Conservation (phyloP, 2,888 invertebrate species). For the Ennomos erosarius region DNA sequence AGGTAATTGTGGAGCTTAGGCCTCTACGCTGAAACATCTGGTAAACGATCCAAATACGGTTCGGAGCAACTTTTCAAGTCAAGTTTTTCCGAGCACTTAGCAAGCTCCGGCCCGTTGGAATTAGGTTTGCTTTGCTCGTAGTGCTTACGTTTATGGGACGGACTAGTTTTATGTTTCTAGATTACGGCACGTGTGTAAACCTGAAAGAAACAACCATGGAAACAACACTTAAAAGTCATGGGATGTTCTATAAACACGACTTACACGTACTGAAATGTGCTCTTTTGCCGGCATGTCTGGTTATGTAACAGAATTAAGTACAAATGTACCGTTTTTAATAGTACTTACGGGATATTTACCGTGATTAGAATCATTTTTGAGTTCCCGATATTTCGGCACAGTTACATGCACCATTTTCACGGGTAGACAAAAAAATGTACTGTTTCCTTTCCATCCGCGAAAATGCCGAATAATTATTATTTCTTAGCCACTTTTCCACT, state of each 20-base stretch:
- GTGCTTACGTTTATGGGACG: constrained; percentile 6
- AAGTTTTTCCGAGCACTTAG: constrained; percentile 19
- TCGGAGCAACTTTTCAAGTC: constrained; percentile 4
- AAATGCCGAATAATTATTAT: constrained; percentile 12
- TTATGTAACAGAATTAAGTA: constrained; percentile 5
- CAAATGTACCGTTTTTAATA: no score
- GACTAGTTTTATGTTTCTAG: constrained; percentile 4
- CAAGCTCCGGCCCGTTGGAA: constrained; percentile 2
- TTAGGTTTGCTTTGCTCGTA: constrained; percentile 1
- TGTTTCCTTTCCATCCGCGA: not conserved
- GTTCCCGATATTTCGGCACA: no score
- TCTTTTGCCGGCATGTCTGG: constrained; percentile 1
- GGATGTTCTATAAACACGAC: constrained; percentile 14
- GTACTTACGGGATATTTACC: no score
- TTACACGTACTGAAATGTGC: not conserved
- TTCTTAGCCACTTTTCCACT: constrained; percentile 18
- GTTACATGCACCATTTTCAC: no score
- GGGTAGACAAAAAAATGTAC: no score
- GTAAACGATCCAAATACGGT: constrained; percentile 9
- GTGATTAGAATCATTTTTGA: no score
- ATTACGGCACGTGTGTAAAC: constrained; percentile 8
- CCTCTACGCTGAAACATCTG: constrained; percentile 5
- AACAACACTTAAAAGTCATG: constrained; percentile 12
- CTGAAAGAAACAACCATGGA: not conserved
- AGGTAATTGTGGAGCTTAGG: constrained; percentile 12